Evolutionary conservation across 2,797 vertebrate species (phyloP), one percentile per base, ranked within the genome.

Genomic region (Orestias chungarensis): DNA sequence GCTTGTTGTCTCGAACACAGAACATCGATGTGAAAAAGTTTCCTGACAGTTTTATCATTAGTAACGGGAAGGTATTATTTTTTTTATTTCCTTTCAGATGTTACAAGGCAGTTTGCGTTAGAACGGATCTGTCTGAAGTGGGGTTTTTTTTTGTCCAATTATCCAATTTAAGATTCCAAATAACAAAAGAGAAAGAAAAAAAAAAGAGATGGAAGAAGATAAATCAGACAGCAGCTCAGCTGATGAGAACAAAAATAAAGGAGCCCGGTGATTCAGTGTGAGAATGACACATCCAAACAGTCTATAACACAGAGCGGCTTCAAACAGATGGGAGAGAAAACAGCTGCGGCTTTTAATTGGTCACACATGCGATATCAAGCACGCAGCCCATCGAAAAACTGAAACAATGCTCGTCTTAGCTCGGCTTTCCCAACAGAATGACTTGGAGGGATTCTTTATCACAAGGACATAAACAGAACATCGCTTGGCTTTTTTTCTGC

Each of bases 281-380:
- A 81, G 78, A 72, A 71, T 76, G 87, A 88, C 86, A 86, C 82
- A 82, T 89, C 80, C 84, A 83, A 82, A 84, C 83, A 65, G 75
- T 83, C 79, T 75, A 71, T 84, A 84, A 87, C 38, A 70, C 81
- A 57, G 80, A 57, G 81, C 71, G 0, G 69, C 77, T 78, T 85
- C 83, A 88, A 68, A 84, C 87, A 92, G 90, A 92, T 86, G 89
- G 88, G 73, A 64, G 64, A 64, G 47, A 67, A 73, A 89, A 90
- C 91, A 91, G 89, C 87, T 90, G 89, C 15, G 83, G 47, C 55
- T 87, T 90, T 91, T 92, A 92, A 92, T 92, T 92, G 91, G 91
- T 92, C 86, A 91, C 89, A 92, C 91, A 83, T 89, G 85, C 54
- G 69, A 90, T 84, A 88, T 86, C 89, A 86, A 88, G 89, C 88